These are phyloP conservation scores for Limenitis camilla DNA, from an alignment of 2,888 invertebrate genomes.

Conservation along the genomic window DNA sequence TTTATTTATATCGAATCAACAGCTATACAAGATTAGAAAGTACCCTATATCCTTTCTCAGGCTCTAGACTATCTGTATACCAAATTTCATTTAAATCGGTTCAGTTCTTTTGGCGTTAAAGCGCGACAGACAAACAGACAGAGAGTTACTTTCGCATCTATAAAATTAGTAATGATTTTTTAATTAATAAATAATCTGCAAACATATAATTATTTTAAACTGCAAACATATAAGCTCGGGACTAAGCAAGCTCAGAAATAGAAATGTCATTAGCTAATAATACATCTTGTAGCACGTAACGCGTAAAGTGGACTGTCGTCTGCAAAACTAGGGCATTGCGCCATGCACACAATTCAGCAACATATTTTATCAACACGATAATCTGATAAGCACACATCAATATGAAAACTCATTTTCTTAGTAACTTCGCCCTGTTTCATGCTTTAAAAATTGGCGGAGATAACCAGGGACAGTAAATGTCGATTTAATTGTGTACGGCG, in stretches of 20 bases:
- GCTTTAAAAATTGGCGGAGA: constrained; percentile 25
- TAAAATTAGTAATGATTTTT: no score
- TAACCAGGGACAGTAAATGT: constrained; percentile 39
- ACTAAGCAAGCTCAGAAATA: constrained; percentile 33
- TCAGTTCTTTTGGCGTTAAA: no score
- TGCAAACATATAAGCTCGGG: constrained; percentile 5
- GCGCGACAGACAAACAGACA: no score
- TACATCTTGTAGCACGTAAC: constrained; percentile 32
- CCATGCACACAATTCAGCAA: constrained; percentile 27
- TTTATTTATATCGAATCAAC: no score
- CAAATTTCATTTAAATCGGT: no score
- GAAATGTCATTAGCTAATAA: constrained; percentile 55
- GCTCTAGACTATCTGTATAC: no score
- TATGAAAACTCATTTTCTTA: constrained; percentile 38
- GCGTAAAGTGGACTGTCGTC: constrained; percentile 36
- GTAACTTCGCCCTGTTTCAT: constrained; percentile 24
- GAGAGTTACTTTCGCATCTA: no score
- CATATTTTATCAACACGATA: constrained; percentile 50
- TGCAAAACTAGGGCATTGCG: constrained; percentile 54
- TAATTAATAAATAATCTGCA: no score
- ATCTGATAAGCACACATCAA: constrained; percentile 46
- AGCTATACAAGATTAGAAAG: no score
- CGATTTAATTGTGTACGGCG: constrained; percentile 58
- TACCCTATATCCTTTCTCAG: no score
- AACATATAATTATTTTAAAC: not conserved